Percentiles rank a stretch among this genome's conserved stretches.
Conservation (phyloP, 2,113 vertebrate genomes). For the Centropus bengalensis region DNA sequence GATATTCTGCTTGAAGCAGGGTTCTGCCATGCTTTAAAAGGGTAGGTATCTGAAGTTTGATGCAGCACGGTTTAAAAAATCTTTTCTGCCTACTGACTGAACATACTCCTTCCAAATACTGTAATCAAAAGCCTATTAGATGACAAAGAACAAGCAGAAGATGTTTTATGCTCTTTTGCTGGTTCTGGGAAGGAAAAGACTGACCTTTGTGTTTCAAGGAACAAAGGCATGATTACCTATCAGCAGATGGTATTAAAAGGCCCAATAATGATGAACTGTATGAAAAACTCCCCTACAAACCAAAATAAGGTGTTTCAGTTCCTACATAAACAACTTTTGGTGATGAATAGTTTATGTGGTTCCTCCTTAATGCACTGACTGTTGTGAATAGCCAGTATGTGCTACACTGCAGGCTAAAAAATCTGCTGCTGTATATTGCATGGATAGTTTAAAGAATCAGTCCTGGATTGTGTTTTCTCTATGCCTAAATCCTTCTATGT, state of each 20-base stretch:
- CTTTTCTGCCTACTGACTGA: background rate
- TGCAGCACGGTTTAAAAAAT: background rate
- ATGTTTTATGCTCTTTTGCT: background rate
- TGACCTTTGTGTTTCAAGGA: background rate
- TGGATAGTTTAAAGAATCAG: background rate
- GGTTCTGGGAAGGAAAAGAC: background rate
- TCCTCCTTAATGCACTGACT: background rate
- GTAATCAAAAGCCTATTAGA: background rate
- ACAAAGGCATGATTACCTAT: background rate
- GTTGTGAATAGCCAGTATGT: background rate
- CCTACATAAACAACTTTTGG: background rate
- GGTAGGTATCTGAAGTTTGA: background rate
- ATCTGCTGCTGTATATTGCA: background rate
- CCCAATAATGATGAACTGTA: background rate
- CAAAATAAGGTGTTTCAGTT: background rate
- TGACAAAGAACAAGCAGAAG: background rate
- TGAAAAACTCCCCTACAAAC: background rate
- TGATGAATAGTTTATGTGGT: background rate
- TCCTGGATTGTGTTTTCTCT: background rate
- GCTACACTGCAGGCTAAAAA: background rate
- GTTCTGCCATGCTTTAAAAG: background rate
- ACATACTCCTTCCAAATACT: background rate
- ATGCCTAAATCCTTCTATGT: background rate
- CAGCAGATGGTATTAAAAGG: background rate
- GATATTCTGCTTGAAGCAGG: background rate